Percentiles rank a stretch among this genome's conserved stretches.
Conservation (phyloP, 37 sponge, comb jelly and placozoan species). For the Haliclona indistincta region DNA sequence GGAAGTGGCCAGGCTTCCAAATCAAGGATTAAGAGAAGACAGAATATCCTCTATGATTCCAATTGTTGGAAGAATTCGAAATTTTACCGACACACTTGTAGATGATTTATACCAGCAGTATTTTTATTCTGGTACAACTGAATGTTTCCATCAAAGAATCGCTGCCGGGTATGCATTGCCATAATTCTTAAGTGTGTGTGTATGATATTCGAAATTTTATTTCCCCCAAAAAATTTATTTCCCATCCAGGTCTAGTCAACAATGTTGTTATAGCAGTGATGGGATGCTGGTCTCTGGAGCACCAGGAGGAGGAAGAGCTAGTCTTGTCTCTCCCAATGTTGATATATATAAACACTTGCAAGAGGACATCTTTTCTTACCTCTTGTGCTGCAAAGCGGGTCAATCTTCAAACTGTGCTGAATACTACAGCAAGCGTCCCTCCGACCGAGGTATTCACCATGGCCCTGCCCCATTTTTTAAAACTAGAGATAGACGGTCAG, state of each 20-base stretch:
- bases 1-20: not conserved
- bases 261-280: conserved; percentile 47
- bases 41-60: not conserved
- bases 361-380: conserved; percentile 29
- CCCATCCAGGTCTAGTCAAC: conserved; percentile 28
- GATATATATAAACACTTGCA: conserved; percentile 9
- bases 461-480: no score
- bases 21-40: not conserved
- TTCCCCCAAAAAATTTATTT: no score
- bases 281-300: conserved; percentile 26
- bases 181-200: not conserved
- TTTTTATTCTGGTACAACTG: conserved; percentile 18
- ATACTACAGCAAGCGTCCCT: conserved; percentile 53
- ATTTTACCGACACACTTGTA: not conserved
- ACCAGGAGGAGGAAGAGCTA: conserved; percentile 50
- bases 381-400: conserved; percentile 52
- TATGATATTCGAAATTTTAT: no score
- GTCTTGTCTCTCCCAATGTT: conserved; percentile 19
- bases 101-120: not conserved
- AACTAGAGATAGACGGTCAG: no score
- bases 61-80: conserved; percentile 15
- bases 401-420: conserved; percentile 27
- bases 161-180: not conserved
- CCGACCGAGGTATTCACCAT: conserved; percentile 23
- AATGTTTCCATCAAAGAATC: conserved; percentile 20